Conservation (phyloP, 2,797 vertebrate species). For the Tragopan temminckii region DNA sequence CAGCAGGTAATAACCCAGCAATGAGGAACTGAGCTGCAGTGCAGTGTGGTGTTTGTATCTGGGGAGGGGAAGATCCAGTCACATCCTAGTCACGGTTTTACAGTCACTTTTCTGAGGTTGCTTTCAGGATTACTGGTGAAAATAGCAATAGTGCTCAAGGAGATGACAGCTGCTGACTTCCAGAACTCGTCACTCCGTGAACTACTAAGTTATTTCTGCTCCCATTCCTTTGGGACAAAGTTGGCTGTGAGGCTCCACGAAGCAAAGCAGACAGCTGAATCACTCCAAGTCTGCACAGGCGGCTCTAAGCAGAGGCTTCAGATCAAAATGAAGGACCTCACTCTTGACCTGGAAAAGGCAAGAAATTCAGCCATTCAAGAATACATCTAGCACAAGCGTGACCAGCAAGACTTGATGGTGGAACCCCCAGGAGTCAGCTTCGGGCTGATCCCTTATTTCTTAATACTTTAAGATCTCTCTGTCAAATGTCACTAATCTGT, state of each 20-base stretch:
- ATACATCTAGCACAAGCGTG: neutral
- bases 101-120: neutral
- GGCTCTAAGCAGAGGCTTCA: constrained; percentile 84
- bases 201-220: neutral
- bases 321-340: constrained; percentile 83
- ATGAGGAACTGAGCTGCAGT: neutral
- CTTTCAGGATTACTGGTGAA: neutral
- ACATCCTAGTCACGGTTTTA: neutral
- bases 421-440: neutral
- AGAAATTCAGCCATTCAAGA: neutral
- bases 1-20: neutral
- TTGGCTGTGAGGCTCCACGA: constrained; percentile 81
- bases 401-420: neutral
- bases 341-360: constrained; percentile 82
- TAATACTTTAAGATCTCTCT: constrained; percentile 3
- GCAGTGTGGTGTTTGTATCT: neutral
- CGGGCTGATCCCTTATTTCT: neutral
- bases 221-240: constrained; percentile 70
- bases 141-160: neutral
- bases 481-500: neutral
- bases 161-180: neutral
- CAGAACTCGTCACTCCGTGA: neutral
- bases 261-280: constrained; percentile 81
- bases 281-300: constrained; percentile 75
- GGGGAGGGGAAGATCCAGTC: neutral